phyloP scores from a whole-genome alignment of 2,797 vertebrate species.

The Lutjanus argentimaculatus region DNA sequence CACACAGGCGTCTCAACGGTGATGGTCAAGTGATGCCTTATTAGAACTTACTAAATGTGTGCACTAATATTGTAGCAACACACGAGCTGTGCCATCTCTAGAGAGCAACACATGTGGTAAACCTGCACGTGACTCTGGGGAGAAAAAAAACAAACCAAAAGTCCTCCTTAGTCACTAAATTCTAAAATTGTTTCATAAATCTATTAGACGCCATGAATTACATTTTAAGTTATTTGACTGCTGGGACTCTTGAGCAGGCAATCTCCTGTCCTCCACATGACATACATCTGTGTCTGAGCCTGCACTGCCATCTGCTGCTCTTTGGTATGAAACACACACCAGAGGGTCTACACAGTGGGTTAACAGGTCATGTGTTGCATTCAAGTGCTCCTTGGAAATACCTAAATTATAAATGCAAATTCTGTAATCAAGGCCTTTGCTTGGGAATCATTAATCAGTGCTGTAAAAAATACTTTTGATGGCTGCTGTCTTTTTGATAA shows the following conservation, averaged over 20 bases:
- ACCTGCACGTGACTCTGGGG: not conserved
- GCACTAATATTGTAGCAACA: conserved; percentile 6
- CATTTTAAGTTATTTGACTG: not conserved
- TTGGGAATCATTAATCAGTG: not conserved
- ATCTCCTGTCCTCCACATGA: not conserved
- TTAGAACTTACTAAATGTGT: not conserved
- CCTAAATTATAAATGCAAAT: not conserved
- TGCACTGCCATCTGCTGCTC: conserved; percentile 78
- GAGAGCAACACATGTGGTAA: not conserved
- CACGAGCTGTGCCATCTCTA: not conserved
- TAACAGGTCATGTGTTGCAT: conserved; percentile 64
- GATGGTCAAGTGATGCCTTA: conserved; percentile 1
- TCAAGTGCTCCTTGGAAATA: conserved; percentile 50
- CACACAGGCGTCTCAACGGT: not conserved
- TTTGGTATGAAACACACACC: conserved; percentile 45
- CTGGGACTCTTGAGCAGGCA: not conserved
- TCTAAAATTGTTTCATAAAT: conserved; percentile 3
- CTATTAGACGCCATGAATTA: not conserved
- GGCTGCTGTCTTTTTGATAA: not conserved
- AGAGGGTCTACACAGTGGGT: not conserved
- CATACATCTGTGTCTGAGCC: conserved; percentile 48
- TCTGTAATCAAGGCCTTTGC: not conserved
- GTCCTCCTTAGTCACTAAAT: not conserved
- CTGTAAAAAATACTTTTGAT: not conserved
- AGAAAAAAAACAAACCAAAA: not conserved